phyloP scores from a whole-genome alignment of 2,797 vertebrate genomes.

The Chiroxiphia lanceolata region DNA sequence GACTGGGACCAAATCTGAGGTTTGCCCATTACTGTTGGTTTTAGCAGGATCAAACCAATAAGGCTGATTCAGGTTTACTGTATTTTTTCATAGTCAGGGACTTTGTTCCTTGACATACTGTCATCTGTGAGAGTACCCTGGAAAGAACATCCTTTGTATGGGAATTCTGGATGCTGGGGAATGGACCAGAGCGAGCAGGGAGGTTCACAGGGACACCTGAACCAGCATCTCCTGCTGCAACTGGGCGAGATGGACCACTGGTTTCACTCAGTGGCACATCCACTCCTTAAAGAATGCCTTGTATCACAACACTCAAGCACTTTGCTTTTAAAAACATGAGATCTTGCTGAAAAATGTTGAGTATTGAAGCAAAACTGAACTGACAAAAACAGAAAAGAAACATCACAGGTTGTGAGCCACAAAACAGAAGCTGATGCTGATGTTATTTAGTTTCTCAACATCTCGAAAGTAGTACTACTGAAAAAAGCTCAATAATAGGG shows the following conservation, averaged over 20 bases:
- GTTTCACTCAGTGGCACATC: neutral
- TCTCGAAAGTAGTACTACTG: neutral
- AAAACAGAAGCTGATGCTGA: neutral
- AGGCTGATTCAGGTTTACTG: rapidly evolving
- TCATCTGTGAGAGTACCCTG: rapidly evolving
- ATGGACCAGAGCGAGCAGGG: neutral
- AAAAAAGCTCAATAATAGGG: rapidly evolving
- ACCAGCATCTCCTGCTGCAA: neutral
- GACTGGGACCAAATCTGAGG: neutral
- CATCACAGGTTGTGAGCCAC: neutral
- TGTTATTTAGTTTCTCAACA: neutral
- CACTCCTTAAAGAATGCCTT: neutral
- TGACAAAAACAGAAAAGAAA: neutral
- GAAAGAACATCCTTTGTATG: neutral
- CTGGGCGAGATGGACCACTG: neutral
- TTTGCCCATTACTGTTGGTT: neutral
- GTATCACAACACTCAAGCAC: neutral
- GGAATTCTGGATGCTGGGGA: neutral
- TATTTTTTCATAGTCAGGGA: neutral
- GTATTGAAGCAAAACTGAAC: neutral
- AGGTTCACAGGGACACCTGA: rapidly evolving
- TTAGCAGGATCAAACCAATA: neutral
- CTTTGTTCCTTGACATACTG: rapidly evolving
- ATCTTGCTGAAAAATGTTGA: neutral
- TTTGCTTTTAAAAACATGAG: neutral